Conservation (phyloP, 2,113 vertebrate genomes). For the Carassius auratus region DNA sequence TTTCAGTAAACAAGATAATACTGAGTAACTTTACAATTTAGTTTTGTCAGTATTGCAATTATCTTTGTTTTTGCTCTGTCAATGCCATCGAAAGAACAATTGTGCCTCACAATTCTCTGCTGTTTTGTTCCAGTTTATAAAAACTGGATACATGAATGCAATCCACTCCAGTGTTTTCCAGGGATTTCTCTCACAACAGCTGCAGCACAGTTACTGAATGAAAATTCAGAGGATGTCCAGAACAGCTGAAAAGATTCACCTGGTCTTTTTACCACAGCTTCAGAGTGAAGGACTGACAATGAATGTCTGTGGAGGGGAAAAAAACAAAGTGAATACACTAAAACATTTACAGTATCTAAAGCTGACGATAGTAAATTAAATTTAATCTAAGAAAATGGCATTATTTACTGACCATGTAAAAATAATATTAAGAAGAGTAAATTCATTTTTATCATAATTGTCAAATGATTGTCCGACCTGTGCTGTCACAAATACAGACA, state of each 20-base stretch:
- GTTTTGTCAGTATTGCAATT: no score
- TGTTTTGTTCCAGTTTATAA: background rate
- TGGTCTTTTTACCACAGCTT: slow-evolving; percentile 13
- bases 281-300: slow-evolving; percentile 31
- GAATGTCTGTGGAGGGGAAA: background rate
- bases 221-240: slow-evolving; percentile 20
- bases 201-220: background rate
- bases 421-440: background rate
- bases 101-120: no score
- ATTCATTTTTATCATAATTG: background rate
- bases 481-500: no score
- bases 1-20: no score
- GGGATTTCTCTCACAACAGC: slow-evolving; percentile 10
- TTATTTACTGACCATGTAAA: background rate
- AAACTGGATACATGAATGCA: background rate
- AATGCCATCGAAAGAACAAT: no score
- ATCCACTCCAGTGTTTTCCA: slow-evolving; percentile 41
- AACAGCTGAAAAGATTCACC: slow-evolving; percentile 25
- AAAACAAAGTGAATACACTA: background rate
- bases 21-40: no score
- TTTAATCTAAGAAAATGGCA: background rate
- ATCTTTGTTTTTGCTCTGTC: no score
- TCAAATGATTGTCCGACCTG: background rate
- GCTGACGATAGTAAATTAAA: background rate
- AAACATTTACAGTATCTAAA: background rate